phyloP scores from a whole-genome alignment of 2,797 vertebrate genomes.

The Staurois parvus region DNA sequence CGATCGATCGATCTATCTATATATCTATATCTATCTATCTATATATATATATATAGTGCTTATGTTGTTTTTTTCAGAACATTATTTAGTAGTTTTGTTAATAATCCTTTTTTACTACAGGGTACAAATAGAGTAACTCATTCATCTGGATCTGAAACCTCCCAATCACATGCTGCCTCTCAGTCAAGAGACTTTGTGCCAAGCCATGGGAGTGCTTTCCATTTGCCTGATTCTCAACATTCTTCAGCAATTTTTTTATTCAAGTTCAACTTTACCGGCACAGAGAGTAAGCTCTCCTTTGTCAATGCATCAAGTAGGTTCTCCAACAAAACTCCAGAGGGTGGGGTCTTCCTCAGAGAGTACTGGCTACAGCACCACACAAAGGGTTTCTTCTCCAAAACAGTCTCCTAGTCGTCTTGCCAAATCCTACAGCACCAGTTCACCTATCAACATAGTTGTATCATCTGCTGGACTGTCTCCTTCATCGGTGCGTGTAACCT shows the following conservation, averaged over 20 bases:
- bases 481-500: slow-evolving; percentile 89
- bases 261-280: slow-evolving; percentile 93
- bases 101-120: slow-evolving; percentile 74
- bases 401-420: slow-evolving; percentile 92
- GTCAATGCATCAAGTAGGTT: slow-evolving; percentile 84
- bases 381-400: slow-evolving; percentile 92
- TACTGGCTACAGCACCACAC: slow-evolving; percentile 84
- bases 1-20: too few species aligned
- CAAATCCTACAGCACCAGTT: slow-evolving; percentile 98
- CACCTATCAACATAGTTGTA: slow-evolving; percentile 93
- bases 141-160: slow-evolving; percentile 81
- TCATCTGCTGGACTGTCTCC: slow-evolving; percentile 81
- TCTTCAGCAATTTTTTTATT: slow-evolving; percentile 86
- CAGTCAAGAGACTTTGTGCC: slow-evolving; percentile 89
- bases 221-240: slow-evolving; percentile 88
- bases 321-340: slow-evolving; percentile 92
- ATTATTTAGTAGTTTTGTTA: not conserved
- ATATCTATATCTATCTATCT: too few species aligned
- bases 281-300: slow-evolving; percentile 92
- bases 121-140: slow-evolving; percentile 88
- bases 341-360: slow-evolving; percentile 86
- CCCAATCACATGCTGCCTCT: slow-evolving; percentile 77
- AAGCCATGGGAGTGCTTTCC: slow-evolving; percentile 91
- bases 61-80: too few species aligned
- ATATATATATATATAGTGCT: too few species aligned